Base-by-base conservation (phyloP, 2,888 invertebrate genomes). In the Leptarthrus brevirostris region DNA sequence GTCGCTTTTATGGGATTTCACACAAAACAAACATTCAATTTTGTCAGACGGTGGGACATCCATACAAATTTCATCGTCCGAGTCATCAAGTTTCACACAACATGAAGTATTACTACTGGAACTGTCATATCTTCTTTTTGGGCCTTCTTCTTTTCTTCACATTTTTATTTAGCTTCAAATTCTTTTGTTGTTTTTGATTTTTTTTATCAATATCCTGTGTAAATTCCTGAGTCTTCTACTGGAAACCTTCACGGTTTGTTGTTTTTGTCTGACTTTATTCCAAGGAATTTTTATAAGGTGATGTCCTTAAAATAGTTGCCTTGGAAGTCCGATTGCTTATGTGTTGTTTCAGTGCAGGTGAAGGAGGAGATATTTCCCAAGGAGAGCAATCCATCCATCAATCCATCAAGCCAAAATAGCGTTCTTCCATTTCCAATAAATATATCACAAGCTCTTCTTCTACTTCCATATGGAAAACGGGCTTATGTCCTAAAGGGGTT, bases 321-420 rank as follows among this genome's bases (percentile, higher is more conserved):
- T 75, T 72, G 56, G 74, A 61, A 22, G 58, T 66, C 52, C 72
- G 71, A 18, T 49, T 49, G 14, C 18, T 14, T 1, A 18, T 49
- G 49, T 1, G 16, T 14, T 16, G 6, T 3, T 3, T 18, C 47
- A 71, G 53, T 72, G 12, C 16, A 56, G 74, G 54, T 49, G 75
- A 75, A 36, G 74, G 52, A 61, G 74, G 74, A 22, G 64, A 74
- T 34, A 75, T 73, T 26, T 74, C 36, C 75, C 72, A 75, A 4
- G 75, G 74, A 47, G 72, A 56, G 36, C 74, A 26, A n/a, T 53
- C 40, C 54, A 24, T 14, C 12, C 26, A 26, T 8, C 22, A n/a
- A n/a, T n/a, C 30, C 30, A n/a, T n/a, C n/a, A n/a, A n/a, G n/a
- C 40, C 5, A 40, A 5, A 40, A 40, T 8, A 40, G 5, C 40